These are phyloP conservation scores for Charadrius vociferus DNA, from an alignment of 2,113 vertebrate species.

Conservation along the genomic window DNA sequence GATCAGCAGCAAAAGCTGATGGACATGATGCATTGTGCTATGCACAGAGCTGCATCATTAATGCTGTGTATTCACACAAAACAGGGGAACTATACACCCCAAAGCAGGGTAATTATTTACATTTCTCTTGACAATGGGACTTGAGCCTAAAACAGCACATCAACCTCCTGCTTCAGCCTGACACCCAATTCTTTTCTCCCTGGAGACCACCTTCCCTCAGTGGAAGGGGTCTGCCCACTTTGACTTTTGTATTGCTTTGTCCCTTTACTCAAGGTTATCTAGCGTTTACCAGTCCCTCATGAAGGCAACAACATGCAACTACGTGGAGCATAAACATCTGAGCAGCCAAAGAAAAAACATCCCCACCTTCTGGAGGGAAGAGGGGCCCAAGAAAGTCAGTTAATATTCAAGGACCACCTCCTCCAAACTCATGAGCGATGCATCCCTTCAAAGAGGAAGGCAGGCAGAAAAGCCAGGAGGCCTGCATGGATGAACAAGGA, in stretches of 20 bases:
- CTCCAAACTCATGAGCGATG: too few species aligned
- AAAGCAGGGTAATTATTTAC: not conserved
- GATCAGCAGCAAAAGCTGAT: not conserved
- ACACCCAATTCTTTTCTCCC: not conserved
- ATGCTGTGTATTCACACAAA: too few species aligned
- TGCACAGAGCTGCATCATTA: not conserved
- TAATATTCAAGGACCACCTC: too few species aligned
- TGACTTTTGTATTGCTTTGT: not conserved
- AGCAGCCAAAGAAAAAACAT: not conserved
- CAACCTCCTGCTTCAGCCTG: not conserved
- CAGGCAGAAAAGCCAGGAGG: too few species aligned
- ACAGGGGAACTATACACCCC: not conserved
- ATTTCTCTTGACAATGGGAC: not conserved
- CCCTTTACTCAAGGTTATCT: not conserved
- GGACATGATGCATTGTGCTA: accelerated
- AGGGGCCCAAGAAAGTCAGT: too few species aligned
- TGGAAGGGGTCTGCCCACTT: not conserved
- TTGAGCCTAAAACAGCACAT: not conserved
- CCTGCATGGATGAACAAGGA: too few species aligned
- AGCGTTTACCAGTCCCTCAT: not conserved
- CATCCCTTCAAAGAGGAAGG: too few species aligned
- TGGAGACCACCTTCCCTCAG: not conserved
- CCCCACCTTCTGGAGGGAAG: too few species aligned
- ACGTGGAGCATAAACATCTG: not conserved
- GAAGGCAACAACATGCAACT: not conserved